Conservation (phyloP, 2,113 vertebrate genomes). For the Campylomormyrus tamandua region DNA sequence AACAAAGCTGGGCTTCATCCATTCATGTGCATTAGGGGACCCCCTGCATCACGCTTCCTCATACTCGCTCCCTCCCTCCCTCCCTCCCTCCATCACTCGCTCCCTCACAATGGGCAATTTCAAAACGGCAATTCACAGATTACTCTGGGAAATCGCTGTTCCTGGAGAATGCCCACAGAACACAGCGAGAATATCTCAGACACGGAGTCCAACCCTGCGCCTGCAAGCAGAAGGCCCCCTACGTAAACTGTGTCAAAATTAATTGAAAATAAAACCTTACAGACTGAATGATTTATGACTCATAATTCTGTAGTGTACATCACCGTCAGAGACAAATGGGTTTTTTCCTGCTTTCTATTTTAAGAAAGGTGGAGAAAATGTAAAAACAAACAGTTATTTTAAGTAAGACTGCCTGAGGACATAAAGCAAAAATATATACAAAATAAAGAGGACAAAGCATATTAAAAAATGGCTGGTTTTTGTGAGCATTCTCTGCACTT, state of each 20-base stretch:
- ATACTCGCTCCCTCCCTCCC: background rate
- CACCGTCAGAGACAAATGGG: background rate
- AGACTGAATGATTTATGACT: background rate
- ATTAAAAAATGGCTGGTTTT: conserved; percentile 25
- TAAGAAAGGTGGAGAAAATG: background rate
- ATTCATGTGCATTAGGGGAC: background rate
- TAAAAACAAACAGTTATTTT: background rate
- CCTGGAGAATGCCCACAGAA: background rate
- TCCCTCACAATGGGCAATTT: background rate
- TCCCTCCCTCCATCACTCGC: background rate
- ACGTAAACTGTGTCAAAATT: background rate
- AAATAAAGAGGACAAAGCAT: conserved; percentile 8
- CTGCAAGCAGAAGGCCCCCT: background rate
- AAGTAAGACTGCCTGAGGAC: background rate
- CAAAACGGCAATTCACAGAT: background rate
- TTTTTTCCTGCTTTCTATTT: background rate
- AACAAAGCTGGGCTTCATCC: background rate
- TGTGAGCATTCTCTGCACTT: conserved; percentile 6
- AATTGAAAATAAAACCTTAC: background rate
- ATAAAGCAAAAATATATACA: background rate
- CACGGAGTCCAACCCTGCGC: background rate
- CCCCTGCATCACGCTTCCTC: background rate
- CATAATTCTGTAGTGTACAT: background rate
- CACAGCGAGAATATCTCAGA: background rate
- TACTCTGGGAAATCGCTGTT: background rate